Base-by-base conservation (phyloP, 2,888 invertebrate species). In the Sylvicola fuscatus region DNA sequence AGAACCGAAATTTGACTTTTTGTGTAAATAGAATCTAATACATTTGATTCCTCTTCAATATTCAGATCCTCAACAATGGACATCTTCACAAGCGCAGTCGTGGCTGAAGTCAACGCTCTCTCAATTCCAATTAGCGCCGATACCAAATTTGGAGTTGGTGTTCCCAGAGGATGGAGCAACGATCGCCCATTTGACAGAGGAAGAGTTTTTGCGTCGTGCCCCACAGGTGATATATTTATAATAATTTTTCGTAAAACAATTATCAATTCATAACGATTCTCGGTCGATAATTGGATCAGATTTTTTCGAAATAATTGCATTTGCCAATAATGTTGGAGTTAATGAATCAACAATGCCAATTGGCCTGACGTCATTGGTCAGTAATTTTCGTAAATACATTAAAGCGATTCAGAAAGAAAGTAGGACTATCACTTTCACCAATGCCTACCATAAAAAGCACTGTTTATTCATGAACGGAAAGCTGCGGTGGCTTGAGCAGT, bases 51-150 rank as follows among this genome's bases (percentile, higher is more conserved):
- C 14, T 12, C 14, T 31, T 13, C 14, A 4, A 34, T 39, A 62
- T 62, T 6, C 61, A 92, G 92, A 92, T 70, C 90, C 92, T 42
- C 69, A 72, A 52, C 71, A 74, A 47, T 93, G 92, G 92, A 79
- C 74, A 46, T 63, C 72, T 12, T 69, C 72, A 39, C 81, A 92
- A 53, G 89, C 87, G 33, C 77, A 80, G 44, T 72, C 82, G 14
- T 93, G 92, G 92, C 68, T 90, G 40, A 70, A 78, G 54, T 87
- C 82, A 73, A 87, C 84, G 46, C 66, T 80, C 40, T 70, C 77
- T 49, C 83, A 87, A 54, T 79, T 78, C 56, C 71, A 75, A 45
- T 60, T 83, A 43, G 74, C 78, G 11, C 68, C 72, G 54, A 73
- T 79, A 33, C 68, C 70, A 15, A 60, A 77, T 39, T 78, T 83